Evolutionary conservation across 2,888 invertebrate species (phyloP).

Genomic region (Caenorhabditis sp.): DNA sequence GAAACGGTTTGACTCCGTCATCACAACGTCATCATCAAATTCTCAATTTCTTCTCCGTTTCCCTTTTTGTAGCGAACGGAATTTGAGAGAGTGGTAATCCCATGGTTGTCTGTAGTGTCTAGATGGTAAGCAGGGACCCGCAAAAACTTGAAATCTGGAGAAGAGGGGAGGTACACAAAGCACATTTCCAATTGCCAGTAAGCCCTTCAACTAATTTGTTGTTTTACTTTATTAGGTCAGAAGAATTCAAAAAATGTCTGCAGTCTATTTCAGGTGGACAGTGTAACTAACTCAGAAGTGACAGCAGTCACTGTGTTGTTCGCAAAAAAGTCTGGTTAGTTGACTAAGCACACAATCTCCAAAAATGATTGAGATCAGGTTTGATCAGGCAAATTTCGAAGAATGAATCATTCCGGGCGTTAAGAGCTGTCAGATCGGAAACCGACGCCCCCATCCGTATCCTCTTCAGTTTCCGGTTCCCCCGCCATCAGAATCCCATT

Average conservation of each 20-base stretch:
- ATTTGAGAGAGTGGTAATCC: not conserved
- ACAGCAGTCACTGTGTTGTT: not conserved
- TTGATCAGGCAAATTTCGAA: too few species aligned
- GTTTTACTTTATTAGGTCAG: not conserved
- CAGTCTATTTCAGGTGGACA: not conserved
- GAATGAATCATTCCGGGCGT: not conserved
- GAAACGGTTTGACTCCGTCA: not conserved
- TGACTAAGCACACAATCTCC: too few species aligned
- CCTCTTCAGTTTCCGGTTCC: constrained; percentile 36
- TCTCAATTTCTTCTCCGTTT: not conserved
- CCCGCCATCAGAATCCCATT: constrained; percentile 16
- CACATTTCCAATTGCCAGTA: not conserved
- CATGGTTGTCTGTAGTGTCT: not conserved
- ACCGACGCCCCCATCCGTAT: constrained; percentile 21
- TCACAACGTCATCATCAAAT: not conserved
- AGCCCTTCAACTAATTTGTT: not conserved
- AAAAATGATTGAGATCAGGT: not conserved
- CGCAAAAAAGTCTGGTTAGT: not conserved
- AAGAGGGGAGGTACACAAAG: not conserved
- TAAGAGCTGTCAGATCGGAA: not conserved
- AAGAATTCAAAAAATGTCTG: not conserved
- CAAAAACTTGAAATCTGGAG: constrained; percentile 7
- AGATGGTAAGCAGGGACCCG: not conserved
- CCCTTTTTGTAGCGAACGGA: constrained; percentile 15
- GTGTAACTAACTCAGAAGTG: not conserved